Evolutionary conservation across 35 echinoderm and acorn worm genomes (phyloP).

Genomic region (Stichopus chloronotus): DNA sequence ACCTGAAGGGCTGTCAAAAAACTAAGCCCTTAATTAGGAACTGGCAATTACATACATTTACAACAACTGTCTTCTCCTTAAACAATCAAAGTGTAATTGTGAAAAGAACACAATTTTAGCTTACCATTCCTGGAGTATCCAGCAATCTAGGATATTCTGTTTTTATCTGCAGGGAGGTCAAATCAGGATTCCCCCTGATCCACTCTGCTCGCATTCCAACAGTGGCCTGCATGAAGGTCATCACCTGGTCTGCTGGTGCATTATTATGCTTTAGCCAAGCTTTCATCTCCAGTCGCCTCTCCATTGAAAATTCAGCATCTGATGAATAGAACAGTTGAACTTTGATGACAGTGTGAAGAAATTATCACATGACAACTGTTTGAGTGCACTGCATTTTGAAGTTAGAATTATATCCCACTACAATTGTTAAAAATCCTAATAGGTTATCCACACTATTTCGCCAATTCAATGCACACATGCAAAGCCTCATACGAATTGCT

Average conservation of each 20-base stretch:
- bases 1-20: background rate
- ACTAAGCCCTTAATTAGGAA: background rate
- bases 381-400: too few species aligned
- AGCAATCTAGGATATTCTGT: background rate
- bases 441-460: too few species aligned
- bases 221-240: background rate
- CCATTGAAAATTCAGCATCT: conserved; percentile 28
- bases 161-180: background rate
- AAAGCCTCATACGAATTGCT: too few species aligned
- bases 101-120: background rate
- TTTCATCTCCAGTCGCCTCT: conserved; percentile 27
- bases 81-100: background rate
- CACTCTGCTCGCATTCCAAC: background rate
- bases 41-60: background rate
- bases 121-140: conserved; percentile 19
- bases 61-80: background rate
- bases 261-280: conserved; percentile 26
- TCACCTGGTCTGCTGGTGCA: background rate
- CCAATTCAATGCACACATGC: too few species aligned
- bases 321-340: background rate
- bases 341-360: too few species aligned
- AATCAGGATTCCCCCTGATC: background rate
- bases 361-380: too few species aligned
- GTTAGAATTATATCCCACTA: too few species aligned
- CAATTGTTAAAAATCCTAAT: too few species aligned